Evolutionary conservation across 2,888 invertebrate genomes (phyloP).

Genomic region (Ypsolopha sequella): DNA sequence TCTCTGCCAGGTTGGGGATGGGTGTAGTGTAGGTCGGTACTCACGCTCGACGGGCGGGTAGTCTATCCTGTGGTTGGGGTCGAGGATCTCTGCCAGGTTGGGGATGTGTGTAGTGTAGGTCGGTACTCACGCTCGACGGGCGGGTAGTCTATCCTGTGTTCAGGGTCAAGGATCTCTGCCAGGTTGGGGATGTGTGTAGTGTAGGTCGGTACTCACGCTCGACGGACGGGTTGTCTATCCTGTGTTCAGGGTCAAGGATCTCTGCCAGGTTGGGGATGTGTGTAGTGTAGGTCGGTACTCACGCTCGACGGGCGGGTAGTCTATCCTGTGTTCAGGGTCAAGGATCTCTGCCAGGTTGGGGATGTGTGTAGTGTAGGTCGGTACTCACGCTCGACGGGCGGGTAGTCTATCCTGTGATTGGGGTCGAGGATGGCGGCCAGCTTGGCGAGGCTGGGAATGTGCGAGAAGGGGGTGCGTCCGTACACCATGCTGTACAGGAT

Average conservation of each 20-base stretch:
- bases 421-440: conserved; percentile 83
- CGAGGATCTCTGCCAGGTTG: conserved; percentile 84
- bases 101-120: conserved; percentile 77
- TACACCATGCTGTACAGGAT: conserved; percentile 95
- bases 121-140: conserved; percentile 53
- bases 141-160: conserved; percentile 81
- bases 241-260: conserved; percentile 79
- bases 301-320: conserved; percentile 74
- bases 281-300: conserved; percentile 72
- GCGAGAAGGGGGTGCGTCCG: conserved; percentile 90
- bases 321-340: conserved; percentile 79
- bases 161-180: conserved; percentile 81
- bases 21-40: conserved; percentile 74
- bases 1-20: conserved; percentile 81
- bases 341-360: conserved; percentile 84
- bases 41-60: conserved; percentile 74
- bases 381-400: conserved; percentile 63
- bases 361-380: conserved; percentile 75
- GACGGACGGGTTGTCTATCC: conserved; percentile 79
- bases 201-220: conserved; percentile 64
- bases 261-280: conserved; percentile 81
- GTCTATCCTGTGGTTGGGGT: conserved; percentile 78
- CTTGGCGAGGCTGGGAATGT: conserved; percentile 81
- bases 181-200: conserved; percentile 81
- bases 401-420: conserved; percentile 80